Percentiles rank a stretch among this genome's conserved stretches.
phyloP scores from a whole-genome alignment of 2,888 invertebrate genomes.

The Latrodectus hesperus region DNA sequence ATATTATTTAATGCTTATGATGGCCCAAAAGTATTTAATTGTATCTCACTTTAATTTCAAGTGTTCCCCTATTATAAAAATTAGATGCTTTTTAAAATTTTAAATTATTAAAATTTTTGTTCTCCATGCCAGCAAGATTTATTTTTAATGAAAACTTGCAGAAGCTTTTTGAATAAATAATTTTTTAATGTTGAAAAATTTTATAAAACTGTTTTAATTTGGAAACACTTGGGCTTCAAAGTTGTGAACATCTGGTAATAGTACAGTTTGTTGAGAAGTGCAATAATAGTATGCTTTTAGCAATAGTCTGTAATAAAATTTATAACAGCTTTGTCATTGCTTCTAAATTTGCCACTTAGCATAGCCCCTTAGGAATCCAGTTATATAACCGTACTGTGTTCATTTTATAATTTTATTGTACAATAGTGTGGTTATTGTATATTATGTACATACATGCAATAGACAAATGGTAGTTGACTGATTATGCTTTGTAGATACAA shows the following conservation, averaged over 20 bases:
- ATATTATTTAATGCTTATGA: too few relatives aligned
- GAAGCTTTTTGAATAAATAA: neutral
- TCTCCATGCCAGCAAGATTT: too few relatives aligned
- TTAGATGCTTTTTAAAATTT: too few relatives aligned
- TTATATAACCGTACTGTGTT: slow-evolving; percentile 59
- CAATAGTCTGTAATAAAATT: neutral
- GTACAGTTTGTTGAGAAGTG: neutral
- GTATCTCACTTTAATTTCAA: too few relatives aligned
- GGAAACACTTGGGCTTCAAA: neutral
- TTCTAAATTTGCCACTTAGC: neutral
- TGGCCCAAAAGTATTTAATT: too few relatives aligned
- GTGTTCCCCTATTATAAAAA: too few relatives aligned
- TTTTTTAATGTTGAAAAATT: neutral
- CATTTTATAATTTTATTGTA: slow-evolving; percentile 52
- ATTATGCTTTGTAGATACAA: slow-evolving; percentile 39
- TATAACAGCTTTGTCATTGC: neutral
- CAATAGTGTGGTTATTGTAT: slow-evolving; percentile 22
- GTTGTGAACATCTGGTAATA: neutral
- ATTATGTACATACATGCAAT: slow-evolving; percentile 39
- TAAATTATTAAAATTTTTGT: too few relatives aligned
- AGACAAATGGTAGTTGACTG: slow-evolving; percentile 27
- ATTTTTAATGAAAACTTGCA: neutral
- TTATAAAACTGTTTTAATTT: neutral
- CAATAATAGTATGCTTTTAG: neutral
- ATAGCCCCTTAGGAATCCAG: slow-evolving; percentile 5